Evolutionary conservation across 2,888 invertebrate genomes (phyloP).

Genomic region (Cheilosia grossa): DNA sequence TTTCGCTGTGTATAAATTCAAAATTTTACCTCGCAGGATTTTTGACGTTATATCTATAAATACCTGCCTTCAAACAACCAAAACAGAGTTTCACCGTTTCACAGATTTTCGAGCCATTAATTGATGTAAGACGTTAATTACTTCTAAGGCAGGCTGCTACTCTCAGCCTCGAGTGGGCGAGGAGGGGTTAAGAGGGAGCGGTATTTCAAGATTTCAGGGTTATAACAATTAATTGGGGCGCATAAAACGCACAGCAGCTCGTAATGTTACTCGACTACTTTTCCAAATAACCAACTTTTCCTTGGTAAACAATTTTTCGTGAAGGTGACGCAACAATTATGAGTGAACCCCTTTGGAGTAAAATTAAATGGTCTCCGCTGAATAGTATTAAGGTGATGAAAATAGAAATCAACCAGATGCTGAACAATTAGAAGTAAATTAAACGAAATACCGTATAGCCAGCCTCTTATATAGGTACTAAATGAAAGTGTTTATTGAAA

Average conservation of each 20-base stretch:
- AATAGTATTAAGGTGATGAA: conserved; percentile 10
- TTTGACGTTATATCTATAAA: conserved; percentile 32
- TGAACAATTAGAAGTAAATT: conserved; percentile 36
- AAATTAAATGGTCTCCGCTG: conserved; percentile 21
- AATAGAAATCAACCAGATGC: conserved; percentile 30
- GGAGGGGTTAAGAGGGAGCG: background rate
- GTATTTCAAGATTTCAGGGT: conserved; percentile 34
- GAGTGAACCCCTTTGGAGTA: background rate
- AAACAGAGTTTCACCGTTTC: conserved; percentile 16
- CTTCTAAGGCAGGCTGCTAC: conserved; percentile 23
- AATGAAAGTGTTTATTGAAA: conserved; percentile 29
- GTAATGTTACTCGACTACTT: conserved; percentile 15
- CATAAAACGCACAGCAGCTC: conserved; percentile 25
- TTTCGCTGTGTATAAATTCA: conserved; percentile 14
- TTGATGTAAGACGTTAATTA: conserved; percentile 69
- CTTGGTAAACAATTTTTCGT: conserved; percentile 43
- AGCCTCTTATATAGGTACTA: background rate
- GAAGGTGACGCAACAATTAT: conserved; percentile 12
- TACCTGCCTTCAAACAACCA: conserved; percentile 28
- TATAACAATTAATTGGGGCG: conserved; percentile 62
- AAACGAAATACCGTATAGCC: conserved; percentile 8
- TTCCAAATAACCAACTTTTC: conserved; percentile 28
- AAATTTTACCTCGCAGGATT: conserved; percentile 50
- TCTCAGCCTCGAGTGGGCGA: background rate
- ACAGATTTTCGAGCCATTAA: conserved; percentile 68